These are phyloP conservation scores for Trissonchulus latispiculum DNA, from an alignment of 2,888 invertebrate genomes.

Conservation along the genomic window DNA sequence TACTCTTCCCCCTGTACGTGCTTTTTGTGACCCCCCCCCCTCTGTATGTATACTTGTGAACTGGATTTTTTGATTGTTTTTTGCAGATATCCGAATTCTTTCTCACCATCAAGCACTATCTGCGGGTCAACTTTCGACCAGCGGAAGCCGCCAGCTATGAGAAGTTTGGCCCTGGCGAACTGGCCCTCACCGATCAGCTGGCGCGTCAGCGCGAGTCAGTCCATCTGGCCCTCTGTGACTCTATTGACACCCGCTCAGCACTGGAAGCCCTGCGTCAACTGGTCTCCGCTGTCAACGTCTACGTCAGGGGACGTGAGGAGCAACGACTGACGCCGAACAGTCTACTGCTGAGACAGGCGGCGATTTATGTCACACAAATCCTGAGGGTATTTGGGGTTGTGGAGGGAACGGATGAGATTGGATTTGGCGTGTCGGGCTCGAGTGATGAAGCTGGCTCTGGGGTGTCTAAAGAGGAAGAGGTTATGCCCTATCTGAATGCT, in stretches of 20 bases:
- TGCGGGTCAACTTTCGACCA: slow-evolving; percentile 51
- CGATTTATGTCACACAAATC: slow-evolving; percentile 65
- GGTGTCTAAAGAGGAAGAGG: slow-evolving; percentile 11
- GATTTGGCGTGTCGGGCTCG: neutral
- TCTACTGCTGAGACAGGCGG: slow-evolving; percentile 61
- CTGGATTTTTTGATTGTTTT: too few species aligned
- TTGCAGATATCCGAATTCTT: slow-evolving; percentile 63
- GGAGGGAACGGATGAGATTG: slow-evolving; percentile 23
- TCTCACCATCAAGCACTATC: slow-evolving; percentile 70
- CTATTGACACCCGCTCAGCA: slow-evolving; percentile 80
- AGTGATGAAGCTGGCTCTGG: neutral
- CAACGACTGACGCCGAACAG: slow-evolving; percentile 53
- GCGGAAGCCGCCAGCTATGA: slow-evolving; percentile 56
- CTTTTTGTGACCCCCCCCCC: too few species aligned
- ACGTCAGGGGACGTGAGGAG: slow-evolving; percentile 57
- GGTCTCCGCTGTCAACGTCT: slow-evolving; percentile 73
- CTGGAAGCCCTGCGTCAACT: slow-evolving; percentile 73
- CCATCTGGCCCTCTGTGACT: slow-evolving; percentile 53
- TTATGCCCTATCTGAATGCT: slow-evolving; percentile 15
- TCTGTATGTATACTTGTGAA: too few species aligned
- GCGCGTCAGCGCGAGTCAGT: slow-evolving; percentile 21
- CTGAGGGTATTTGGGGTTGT: slow-evolving; percentile 50
- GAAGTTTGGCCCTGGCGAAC: slow-evolving; percentile 63
- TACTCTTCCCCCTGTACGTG: too few species aligned
- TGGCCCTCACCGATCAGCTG: slow-evolving; percentile 53